phyloP scores from a whole-genome alignment of 2,113 vertebrate species.

The Brienomyrus longianalis region DNA sequence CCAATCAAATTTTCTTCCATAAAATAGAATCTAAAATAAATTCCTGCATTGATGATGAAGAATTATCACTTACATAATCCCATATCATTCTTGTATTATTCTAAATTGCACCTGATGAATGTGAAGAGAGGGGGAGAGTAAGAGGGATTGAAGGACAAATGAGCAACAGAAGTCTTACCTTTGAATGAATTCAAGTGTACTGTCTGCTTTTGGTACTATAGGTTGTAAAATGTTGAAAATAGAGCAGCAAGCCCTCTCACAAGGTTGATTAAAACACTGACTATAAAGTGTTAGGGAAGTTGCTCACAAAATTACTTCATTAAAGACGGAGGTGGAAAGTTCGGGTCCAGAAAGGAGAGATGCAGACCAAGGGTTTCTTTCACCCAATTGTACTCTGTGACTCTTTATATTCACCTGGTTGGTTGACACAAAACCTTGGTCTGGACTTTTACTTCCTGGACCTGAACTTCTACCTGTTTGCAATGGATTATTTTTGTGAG shows the following conservation, averaged over 20 bases:
- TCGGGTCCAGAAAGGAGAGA: background rate
- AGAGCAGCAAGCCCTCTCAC: background rate
- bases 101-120: background rate
- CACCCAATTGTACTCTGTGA: background rate
- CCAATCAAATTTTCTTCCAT: background rate
- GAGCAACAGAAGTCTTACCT: background rate
- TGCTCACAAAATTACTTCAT: background rate
- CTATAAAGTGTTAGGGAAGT: background rate
- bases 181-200: background rate
- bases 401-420: background rate
- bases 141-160: background rate
- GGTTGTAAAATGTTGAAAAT: background rate
- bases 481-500: background rate
- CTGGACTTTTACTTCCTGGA: background rate
- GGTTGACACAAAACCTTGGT: background rate
- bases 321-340: background rate
- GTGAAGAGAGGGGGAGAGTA: too few species aligned
- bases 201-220: background rate
- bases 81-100: background rate
- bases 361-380: background rate
- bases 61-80: background rate
- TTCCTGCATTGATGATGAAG: background rate
- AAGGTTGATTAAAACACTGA: background rate
- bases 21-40: background rate
- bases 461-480: background rate